These are phyloP conservation scores for Caenorhabditis becei DNA, from an alignment of 2,888 invertebrate species.

Conservation along the genomic window DNA sequence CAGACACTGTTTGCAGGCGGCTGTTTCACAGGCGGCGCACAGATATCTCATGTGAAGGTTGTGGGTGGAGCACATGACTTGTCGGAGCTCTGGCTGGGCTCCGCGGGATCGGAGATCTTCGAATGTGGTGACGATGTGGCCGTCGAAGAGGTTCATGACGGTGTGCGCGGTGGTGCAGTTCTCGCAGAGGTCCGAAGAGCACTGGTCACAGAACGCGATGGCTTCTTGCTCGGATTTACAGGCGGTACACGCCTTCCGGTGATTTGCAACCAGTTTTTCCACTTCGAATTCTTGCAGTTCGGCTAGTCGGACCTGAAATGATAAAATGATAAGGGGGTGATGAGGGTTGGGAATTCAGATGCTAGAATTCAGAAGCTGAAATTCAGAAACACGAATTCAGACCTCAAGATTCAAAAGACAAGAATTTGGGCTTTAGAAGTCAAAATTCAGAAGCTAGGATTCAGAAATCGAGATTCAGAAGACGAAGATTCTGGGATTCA, in stretches of 20 bases:
- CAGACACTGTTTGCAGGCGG: conserved; percentile 69
- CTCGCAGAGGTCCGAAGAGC: conserved; percentile 93
- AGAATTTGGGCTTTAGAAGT: too few relatives aligned
- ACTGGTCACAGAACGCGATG: conserved; percentile 93
- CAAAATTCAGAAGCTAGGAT: too few relatives aligned
- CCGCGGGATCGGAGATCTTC: conserved; percentile 63
- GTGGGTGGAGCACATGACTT: conserved; percentile 68
- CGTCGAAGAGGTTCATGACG: conserved; percentile 97
- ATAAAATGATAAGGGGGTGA: too few relatives aligned
- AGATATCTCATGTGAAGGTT: conserved; percentile 63
- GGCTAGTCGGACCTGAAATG: conserved; percentile 68
- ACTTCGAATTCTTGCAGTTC: conserved; percentile 60
- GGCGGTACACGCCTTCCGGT: conserved; percentile 87
- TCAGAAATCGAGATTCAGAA: too few relatives aligned
- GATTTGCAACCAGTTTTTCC: conserved; percentile 43
- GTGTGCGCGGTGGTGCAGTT: conserved; percentile 96
- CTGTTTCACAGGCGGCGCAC: conserved; percentile 70
- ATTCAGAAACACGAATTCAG: too few relatives aligned
- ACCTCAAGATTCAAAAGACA: too few relatives aligned
- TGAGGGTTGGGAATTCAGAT: too few relatives aligned
- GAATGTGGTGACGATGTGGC: conserved; percentile 85
- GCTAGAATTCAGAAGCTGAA: too few relatives aligned
- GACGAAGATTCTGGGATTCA: too few relatives aligned
- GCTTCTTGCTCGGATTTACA: conserved; percentile 96
- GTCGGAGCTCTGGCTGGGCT: conserved; percentile 53